These are phyloP conservation scores for Coracopsis vasa DNA, from an alignment of 2,113 vertebrate genomes.

Conservation along the genomic window DNA sequence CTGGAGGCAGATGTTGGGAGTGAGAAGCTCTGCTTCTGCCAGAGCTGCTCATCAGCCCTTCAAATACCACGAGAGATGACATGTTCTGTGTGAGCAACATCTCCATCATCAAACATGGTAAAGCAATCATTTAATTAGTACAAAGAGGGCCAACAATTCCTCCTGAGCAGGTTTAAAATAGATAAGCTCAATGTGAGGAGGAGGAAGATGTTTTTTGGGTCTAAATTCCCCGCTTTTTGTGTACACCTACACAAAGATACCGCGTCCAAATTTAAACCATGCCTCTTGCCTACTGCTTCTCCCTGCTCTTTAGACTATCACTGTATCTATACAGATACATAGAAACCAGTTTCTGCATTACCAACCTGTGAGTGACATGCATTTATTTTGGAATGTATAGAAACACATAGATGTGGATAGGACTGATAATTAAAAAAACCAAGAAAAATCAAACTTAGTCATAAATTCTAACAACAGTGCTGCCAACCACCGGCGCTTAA, in stretches of 20 bases:
- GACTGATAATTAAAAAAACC: background rate
- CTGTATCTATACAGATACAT: accelerated
- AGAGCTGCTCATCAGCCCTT: background rate
- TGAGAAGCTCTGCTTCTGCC: background rate
- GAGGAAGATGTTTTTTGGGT: background rate
- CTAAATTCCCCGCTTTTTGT: background rate
- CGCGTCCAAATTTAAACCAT: background rate
- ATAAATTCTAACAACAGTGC: background rate
- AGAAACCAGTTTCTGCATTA: background rate
- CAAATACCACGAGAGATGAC: accelerated
- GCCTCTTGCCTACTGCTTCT: background rate
- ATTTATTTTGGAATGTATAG: background rate
- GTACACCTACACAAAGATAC: background rate
- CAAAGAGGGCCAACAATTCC: background rate
- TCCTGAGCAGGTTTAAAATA: background rate
- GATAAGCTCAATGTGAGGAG: background rate
- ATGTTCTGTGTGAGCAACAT: accelerated
- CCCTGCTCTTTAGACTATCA: background rate
- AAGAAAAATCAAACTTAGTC: background rate
- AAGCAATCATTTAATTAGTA: background rate
- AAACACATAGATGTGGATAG: background rate
- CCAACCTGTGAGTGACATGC: background rate
- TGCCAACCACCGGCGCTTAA: background rate
- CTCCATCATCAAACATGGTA: background rate
- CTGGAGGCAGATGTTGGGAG: background rate